Evolutionary conservation across 1,140 invertebrate species (phyloP).

Genomic region (Metopolophium dirhodum): DNA sequence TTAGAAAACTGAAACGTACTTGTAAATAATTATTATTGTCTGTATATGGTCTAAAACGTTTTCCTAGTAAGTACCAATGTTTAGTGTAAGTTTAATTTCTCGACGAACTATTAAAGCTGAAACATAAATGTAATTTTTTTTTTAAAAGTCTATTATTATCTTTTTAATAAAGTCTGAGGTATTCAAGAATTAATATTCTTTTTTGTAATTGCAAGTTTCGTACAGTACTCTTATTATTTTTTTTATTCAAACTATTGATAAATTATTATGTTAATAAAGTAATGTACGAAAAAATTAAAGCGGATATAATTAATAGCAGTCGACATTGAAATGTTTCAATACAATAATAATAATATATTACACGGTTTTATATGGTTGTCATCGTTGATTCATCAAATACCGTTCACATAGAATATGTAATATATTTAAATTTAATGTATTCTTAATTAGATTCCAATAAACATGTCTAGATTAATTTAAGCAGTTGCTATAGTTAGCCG

Average conservation of each 20-base stretch:
- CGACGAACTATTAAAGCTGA: too few relatives aligned
- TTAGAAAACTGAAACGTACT: neutral
- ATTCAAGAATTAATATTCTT: too few relatives aligned
- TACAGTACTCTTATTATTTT: too few relatives aligned
- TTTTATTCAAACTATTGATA: neutral
- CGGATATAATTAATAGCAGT: neutral
- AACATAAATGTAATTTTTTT: too few relatives aligned
- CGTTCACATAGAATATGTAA: neutral
- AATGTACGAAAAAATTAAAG: neutral
- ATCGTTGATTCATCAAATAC: neutral
- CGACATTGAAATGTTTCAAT: neutral
- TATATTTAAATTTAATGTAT: neutral
- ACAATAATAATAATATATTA: neutral
- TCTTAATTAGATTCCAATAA: constrained; percentile 7
- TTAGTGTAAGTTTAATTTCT: neutral
- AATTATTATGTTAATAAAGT: neutral
- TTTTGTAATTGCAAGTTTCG: too few relatives aligned
- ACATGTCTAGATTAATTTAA: constrained; percentile 8
- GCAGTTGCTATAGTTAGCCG: neutral
- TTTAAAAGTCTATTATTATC: too few relatives aligned
- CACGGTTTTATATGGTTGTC: neutral
- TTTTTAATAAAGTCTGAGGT: too few relatives aligned
- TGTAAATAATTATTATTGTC: neutral
- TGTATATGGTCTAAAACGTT: neutral
- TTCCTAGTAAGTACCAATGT: neutral